Evolutionary conservation across 2,113 vertebrate species (phyloP).

Genomic region (Dipodomys ordii): DNA sequence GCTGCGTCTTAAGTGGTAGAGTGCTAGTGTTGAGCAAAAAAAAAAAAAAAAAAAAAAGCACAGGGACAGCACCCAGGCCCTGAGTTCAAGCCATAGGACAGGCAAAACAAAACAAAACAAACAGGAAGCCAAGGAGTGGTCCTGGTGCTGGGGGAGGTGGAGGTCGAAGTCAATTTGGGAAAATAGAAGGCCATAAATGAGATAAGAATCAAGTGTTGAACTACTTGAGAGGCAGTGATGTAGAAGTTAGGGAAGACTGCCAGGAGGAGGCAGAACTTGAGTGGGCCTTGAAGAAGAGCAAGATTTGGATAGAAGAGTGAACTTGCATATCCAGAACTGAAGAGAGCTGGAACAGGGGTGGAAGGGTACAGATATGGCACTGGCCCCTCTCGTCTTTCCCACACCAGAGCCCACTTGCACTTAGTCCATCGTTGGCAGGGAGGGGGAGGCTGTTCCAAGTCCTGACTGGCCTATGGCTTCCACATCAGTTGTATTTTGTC

Average conservation of each 20-base stretch:
- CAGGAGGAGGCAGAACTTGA: background rate
- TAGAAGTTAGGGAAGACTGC: background rate
- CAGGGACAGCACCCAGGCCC: too few species aligned
- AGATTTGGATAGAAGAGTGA: background rate
- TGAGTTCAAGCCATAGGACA: too few species aligned
- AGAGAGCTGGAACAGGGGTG: background rate
- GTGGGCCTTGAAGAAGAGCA: background rate
- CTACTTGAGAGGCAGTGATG: background rate
- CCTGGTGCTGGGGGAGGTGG: background rate
- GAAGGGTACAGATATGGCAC: background rate
- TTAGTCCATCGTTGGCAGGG: background rate
- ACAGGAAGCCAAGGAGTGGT: background rate
- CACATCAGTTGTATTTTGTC: background rate
- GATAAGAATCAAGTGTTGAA: background rate
- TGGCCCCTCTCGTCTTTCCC: background rate
- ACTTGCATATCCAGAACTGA: background rate
- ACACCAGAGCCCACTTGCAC: background rate
- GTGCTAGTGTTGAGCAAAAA: too few species aligned
- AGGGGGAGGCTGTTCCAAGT: background rate
- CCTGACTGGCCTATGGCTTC: background rate
- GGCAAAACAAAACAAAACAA: too few species aligned
- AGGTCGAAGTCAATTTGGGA: background rate
- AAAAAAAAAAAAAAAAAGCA: too few species aligned
- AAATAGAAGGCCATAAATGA: background rate
- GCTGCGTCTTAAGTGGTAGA: too few species aligned